Evolutionary conservation across 2,888 invertebrate genomes (phyloP).

Genomic region (Acanthosepion esculentum): DNA sequence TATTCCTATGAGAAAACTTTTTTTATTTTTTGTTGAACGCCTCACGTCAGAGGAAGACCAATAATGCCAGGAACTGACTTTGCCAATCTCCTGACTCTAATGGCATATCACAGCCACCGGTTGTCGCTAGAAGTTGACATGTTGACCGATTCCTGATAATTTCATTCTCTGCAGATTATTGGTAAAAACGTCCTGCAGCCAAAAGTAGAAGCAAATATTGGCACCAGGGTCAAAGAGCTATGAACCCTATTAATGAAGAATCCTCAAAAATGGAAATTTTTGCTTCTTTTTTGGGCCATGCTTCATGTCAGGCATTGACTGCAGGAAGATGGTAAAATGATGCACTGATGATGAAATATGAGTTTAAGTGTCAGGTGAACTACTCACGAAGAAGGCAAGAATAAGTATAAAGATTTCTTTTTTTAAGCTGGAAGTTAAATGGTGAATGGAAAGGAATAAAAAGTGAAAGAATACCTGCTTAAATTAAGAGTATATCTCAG

Average conservation of each 20-base stretch:
- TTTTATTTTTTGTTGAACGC: too few relatives aligned
- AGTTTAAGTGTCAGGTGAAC: not conserved
- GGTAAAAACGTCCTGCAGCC: not conserved
- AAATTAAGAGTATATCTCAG: not conserved
- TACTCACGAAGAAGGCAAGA: not conserved
- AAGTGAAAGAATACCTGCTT: not conserved
- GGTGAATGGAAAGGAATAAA: not conserved
- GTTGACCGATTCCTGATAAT: not conserved
- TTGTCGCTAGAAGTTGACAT: not conserved
- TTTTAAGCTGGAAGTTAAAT: not conserved
- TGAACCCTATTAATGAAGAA: conserved; percentile 14
- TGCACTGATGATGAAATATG: not conserved
- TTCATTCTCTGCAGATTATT: not conserved
- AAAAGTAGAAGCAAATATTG: not conserved
- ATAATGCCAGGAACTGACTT: not conserved
- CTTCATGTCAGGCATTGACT: not conserved
- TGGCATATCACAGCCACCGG: not conserved
- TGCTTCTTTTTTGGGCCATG: not conserved
- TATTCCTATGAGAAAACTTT: too few relatives aligned
- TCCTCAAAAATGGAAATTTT: not conserved
- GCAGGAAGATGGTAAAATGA: not conserved
- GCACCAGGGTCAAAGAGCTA: not conserved
- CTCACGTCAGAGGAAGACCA: not conserved
- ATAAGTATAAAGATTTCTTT: not conserved
- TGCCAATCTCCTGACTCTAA: not conserved